Evolutionary conservation across 1,140 invertebrate genomes (phyloP).

Genomic region (Periplaneta americana): DNA sequence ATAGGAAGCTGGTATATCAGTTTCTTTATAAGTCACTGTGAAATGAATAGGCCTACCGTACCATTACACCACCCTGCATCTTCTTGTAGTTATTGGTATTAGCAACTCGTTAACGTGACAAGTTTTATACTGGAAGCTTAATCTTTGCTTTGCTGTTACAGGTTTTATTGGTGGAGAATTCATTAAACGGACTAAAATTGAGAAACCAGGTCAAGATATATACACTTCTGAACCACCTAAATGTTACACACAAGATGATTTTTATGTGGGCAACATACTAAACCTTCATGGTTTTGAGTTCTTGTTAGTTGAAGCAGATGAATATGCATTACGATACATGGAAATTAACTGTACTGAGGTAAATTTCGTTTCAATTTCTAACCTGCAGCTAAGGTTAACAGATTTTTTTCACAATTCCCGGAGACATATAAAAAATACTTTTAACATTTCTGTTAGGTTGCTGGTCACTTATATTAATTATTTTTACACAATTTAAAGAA

Average conservation of each 20-base stretch:
- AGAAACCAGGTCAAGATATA: conserved; percentile 66
- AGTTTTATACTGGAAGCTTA: too few relatives aligned
- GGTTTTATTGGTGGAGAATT: conserved; percentile 59
- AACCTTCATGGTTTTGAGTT: conserved; percentile 74
- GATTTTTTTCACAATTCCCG: not conserved
- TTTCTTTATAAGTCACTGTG: too few relatives aligned
- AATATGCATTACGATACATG: conserved; percentile 83
- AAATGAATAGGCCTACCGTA: too few relatives aligned
- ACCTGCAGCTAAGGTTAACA: too few relatives aligned
- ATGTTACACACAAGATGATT: conserved; percentile 66
- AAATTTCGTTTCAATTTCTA: conserved; percentile 19
- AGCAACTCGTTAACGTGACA: too few relatives aligned
- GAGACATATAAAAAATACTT: too few relatives aligned
- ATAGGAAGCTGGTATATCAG: too few relatives aligned
- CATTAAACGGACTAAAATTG: conserved; percentile 58
- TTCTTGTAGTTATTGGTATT: too few relatives aligned
- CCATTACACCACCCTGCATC: too few relatives aligned
- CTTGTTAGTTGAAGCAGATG: conserved; percentile 70
- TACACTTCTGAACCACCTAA: conserved; percentile 60
- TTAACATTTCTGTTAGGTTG: too few relatives aligned
- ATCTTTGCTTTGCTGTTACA: conserved; percentile 22
- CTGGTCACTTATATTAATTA: too few relatives aligned
- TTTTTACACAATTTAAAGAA: too few relatives aligned
- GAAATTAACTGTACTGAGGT: conserved; percentile 72
- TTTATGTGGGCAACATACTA: conserved; percentile 73